Conservation (phyloP, 2,888 invertebrate species). For the Magallana nippona region DNA sequence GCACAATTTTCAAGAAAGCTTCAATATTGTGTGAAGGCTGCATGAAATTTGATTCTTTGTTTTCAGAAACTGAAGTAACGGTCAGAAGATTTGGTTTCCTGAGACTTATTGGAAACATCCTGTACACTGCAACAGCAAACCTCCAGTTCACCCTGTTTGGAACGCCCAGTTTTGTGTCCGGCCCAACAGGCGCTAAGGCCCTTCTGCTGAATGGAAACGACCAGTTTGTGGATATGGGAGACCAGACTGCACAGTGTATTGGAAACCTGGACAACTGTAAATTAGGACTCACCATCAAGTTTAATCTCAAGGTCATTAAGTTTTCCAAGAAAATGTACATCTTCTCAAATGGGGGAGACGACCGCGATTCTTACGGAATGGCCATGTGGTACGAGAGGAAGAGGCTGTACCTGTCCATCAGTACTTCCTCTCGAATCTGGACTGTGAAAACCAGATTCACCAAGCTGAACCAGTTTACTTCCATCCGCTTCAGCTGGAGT, state of each 20-base stretch:
- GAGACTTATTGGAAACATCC: slow-evolving; percentile 55
- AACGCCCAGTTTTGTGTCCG: slow-evolving; percentile 59
- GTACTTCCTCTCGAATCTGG: slow-evolving; percentile 60
- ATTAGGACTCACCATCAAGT: slow-evolving; percentile 60
- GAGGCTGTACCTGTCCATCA: slow-evolving; percentile 59
- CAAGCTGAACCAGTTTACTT: slow-evolving; percentile 50
- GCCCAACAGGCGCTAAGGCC: slow-evolving; percentile 65
- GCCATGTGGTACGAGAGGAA: slow-evolving; percentile 60
- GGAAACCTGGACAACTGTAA: slow-evolving; percentile 56
- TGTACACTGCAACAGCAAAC: slow-evolving; percentile 49
- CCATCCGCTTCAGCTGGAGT: slow-evolving; percentile 63
- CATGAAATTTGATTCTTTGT: slow-evolving; percentile 12
- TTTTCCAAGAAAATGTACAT: slow-evolving; percentile 55
- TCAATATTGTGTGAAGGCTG: no score
- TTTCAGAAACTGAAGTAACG: slow-evolving; percentile 56
- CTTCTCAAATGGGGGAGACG: slow-evolving; percentile 61
- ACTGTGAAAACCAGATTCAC: slow-evolving; percentile 50
- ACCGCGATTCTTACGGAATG: slow-evolving; percentile 54
- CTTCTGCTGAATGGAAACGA: slow-evolving; percentile 63
- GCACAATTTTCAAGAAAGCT: no score
- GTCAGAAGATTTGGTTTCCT: slow-evolving; percentile 59
- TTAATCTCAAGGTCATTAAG: slow-evolving; percentile 55
- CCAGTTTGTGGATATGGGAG: slow-evolving; percentile 66
- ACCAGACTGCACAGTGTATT: slow-evolving; percentile 54
- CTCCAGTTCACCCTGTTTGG: slow-evolving; percentile 59